Evolutionary conservation across 23 tunicate species (phyloP).

Genomic region (Diplosoma virens): DNA sequence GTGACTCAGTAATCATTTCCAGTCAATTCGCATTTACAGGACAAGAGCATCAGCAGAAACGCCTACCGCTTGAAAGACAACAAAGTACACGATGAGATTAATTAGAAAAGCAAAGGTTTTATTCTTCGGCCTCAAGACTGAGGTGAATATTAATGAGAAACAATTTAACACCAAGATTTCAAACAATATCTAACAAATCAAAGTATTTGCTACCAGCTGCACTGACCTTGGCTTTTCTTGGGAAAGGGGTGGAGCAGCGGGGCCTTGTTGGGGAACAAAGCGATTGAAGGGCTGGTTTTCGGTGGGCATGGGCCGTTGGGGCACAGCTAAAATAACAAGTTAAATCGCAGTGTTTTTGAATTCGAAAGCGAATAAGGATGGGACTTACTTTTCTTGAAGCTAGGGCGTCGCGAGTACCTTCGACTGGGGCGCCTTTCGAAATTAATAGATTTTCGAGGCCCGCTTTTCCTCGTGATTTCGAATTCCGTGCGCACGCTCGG

Average conservation of each 20-base stretch:
- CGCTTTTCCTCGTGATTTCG: conserved; percentile 61
- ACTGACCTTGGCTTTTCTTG: conserved; percentile 1
- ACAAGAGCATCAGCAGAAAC: too few species aligned
- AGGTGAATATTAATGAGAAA: too few species aligned
- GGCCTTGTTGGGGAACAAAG: conserved; percentile 80
- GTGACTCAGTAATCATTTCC: too few species aligned
- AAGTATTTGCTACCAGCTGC: background rate
- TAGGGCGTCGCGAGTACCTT: conserved; percentile 83
- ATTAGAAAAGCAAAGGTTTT: too few species aligned
- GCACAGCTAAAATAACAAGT: background rate
- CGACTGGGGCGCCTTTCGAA: conserved; percentile 86
- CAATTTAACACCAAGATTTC: background rate
- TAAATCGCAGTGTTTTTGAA: too few species aligned
- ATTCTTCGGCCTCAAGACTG: too few species aligned
- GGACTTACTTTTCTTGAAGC: conserved; percentile 38
- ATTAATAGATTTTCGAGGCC: conserved; percentile 66
- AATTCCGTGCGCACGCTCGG: conserved; percentile 86
- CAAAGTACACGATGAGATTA: too few species aligned
- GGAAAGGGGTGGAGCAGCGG: conserved; percentile 88
- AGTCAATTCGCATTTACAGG: too few species aligned
- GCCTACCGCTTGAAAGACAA: too few species aligned
- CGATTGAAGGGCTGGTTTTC: conserved; percentile 77
- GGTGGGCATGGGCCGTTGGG: conserved; percentile 65
- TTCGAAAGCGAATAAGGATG: background rate
- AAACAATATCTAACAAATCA: background rate